phyloP scores from a whole-genome alignment of 35 echinoderm and acorn worm genomes.

The Hemicentrotus pulcherrimus region DNA sequence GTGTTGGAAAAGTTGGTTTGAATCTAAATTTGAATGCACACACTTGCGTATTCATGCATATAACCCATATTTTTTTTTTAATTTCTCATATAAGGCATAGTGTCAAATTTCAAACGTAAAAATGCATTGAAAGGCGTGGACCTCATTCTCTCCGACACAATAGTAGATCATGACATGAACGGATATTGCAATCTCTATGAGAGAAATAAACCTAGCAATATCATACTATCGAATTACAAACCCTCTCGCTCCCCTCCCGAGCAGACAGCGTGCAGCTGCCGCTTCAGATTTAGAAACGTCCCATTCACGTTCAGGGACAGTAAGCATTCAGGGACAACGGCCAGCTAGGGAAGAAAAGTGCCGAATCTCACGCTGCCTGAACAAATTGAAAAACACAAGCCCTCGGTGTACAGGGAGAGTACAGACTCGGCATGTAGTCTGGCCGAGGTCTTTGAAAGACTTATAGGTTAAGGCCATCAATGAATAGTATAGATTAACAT shows the following conservation, averaged over 20 bases:
- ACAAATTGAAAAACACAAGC: conserved; percentile 29
- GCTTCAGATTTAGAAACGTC: neutral
- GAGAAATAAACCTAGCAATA: neutral
- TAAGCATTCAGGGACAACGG: neutral
- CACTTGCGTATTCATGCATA: too few relatives aligned
- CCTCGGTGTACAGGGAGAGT: conserved; percentile 21
- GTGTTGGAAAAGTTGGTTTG: too few relatives aligned
- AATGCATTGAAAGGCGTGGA: neutral
- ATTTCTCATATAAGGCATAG: too few relatives aligned
- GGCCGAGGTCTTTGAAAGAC: neutral
- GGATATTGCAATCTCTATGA: neutral
- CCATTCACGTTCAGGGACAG: neutral
- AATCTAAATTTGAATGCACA: too few relatives aligned
- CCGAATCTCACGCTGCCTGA: conserved; percentile 9
- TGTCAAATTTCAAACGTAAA: too few relatives aligned
- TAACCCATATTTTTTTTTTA: too few relatives aligned
- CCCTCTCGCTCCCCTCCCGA: neutral
- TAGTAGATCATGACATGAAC: neutral
- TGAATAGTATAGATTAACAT: neutral
- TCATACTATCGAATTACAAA: neutral
- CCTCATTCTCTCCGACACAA: neutral
- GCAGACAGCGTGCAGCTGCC: conserved; percentile 7
- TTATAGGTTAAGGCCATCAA: neutral
- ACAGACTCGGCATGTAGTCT: neutral
- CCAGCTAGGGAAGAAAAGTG: neutral